These are phyloP conservation scores for Drosophila paracracens DNA, from an alignment of 2,888 invertebrate species.

Conservation along the genomic window DNA sequence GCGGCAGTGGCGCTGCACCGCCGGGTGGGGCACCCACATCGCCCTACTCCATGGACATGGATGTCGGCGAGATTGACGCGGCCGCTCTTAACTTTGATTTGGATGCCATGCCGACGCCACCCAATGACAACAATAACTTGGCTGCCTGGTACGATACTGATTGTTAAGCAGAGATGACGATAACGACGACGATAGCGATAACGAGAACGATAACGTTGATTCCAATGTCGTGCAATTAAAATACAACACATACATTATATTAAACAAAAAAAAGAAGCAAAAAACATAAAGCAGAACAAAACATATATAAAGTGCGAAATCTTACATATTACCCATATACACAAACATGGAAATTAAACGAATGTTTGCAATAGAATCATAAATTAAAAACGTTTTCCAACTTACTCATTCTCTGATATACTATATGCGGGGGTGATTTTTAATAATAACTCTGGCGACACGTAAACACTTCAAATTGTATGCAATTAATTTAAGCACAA, in stretches of 20 bases:
- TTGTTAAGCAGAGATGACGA: conserved; percentile 87
- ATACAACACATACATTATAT: conserved; percentile 51
- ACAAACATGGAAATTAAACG: conserved; percentile 70
- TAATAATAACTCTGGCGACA: not conserved
- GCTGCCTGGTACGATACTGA: conserved; percentile 99
- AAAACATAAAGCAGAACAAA: conserved; percentile 30
- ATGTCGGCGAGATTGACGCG: conserved; percentile 91
- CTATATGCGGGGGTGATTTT: not conserved
- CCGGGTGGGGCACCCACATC: conserved; percentile 85
- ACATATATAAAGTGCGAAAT: conserved; percentile 42
- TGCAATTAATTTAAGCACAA: not conserved
- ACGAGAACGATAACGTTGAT: conserved; percentile 10
- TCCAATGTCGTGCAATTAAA: conserved; percentile 50
- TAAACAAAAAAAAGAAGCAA: conserved; percentile 37
- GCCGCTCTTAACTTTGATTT: conserved; percentile 92
- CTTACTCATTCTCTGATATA: conserved; percentile 3
- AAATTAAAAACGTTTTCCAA: conserved; percentile 40
- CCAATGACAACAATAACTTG: conserved; percentile 95
- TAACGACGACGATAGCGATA: conserved; percentile 13
- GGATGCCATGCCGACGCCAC: conserved; percentile 91
- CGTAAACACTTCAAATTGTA: not conserved
- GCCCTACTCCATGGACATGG: conserved; percentile 95
- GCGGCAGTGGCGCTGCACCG: conserved; percentile 69
- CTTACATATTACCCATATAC: conserved; percentile 72
- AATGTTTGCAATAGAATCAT: conserved; percentile 80